Percentiles rank a stretch among this genome's conserved stretches.
Evolutionary conservation across 2,113 vertebrate species (phyloP).

Genomic region (Silurus asotus): DNA sequence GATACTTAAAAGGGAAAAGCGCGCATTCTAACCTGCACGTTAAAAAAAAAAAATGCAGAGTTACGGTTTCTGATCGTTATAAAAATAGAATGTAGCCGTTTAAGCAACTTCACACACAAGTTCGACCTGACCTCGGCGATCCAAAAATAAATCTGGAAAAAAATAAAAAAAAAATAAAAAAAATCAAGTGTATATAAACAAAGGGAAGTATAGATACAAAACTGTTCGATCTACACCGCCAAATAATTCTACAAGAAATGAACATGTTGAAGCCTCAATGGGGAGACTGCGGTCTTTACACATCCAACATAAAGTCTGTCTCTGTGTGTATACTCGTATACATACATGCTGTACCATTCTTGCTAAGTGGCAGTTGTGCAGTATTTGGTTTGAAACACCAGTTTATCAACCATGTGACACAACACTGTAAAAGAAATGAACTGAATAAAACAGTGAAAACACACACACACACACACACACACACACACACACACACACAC

Average conservation of each 20-base stretch:
- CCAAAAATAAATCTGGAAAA: conserved; percentile 42
- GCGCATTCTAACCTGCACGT: conserved; percentile 28
- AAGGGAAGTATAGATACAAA: conserved; percentile 34
- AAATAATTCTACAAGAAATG: conserved; percentile 42
- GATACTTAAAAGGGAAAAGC: conserved; percentile 12
- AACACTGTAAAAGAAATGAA: conserved; percentile 47
- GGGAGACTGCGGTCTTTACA: conserved; percentile 34
- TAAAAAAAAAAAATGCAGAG: conserved; percentile 46
- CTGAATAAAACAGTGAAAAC: conserved; percentile 58
- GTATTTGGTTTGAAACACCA: conserved; percentile 65
- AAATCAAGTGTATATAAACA: conserved; percentile 38
- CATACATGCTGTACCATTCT: conserved; percentile 39
- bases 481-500: conserved; percentile 53
- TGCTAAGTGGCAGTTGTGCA: conserved; percentile 53
- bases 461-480: conserved; percentile 59
- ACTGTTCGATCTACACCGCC: conserved; percentile 38
- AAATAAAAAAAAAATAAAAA: no score
- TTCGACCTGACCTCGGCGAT: conserved; percentile 28
- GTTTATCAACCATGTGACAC: conserved; percentile 50
- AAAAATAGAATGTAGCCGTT: conserved; percentile 57
- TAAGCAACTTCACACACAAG: conserved; percentile 48
- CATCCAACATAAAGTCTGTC: conserved; percentile 25
- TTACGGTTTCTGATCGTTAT: conserved; percentile 50
- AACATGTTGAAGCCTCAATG: conserved; percentile 24
- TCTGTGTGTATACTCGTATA: conserved; percentile 16